Evolutionary conservation across 2,888 invertebrate species (phyloP).

Genomic region (Andrena dorsata): DNA sequence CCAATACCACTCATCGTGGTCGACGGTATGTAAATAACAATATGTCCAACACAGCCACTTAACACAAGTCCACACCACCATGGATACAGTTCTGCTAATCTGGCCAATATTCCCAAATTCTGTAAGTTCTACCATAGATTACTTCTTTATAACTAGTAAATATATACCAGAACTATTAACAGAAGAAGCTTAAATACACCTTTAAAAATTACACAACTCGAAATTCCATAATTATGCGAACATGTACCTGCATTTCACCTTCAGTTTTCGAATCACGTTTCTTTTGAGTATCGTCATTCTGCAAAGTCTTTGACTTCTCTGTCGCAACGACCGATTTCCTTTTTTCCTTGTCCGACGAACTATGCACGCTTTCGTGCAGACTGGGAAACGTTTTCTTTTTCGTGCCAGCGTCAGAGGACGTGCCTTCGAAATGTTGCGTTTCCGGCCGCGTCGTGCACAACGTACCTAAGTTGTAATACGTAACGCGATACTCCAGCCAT

Average conservation of each 20-base stretch:
- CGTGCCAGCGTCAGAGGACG: constrained; percentile 77
- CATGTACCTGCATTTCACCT: constrained; percentile 71
- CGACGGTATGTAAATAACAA: constrained; percentile 88
- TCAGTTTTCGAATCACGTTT: constrained; percentile 69
- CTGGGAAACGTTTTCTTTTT: constrained; percentile 82
- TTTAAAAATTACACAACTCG: neutral
- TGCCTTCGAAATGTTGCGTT: constrained; percentile 75
- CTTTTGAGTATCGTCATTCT: constrained; percentile 65
- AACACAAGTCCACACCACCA: constrained; percentile 87
- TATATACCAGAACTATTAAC: constrained; percentile 5
- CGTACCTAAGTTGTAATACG: constrained; percentile 76
- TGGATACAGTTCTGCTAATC: constrained; percentile 85
- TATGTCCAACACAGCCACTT: constrained; percentile 87
- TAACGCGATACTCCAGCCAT: constrained; percentile 88
- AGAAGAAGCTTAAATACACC: constrained; percentile 1
- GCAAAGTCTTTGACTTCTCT: constrained; percentile 75
- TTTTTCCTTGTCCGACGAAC: constrained; percentile 83
- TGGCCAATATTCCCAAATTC: constrained; percentile 77
- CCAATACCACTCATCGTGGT: constrained; percentile 85
- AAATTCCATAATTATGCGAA: constrained; percentile 14
- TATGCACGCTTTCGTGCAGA: constrained; percentile 83
- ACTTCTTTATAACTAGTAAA: constrained; percentile 50
- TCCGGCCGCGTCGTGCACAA: constrained; percentile 63
- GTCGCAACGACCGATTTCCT: constrained; percentile 71
- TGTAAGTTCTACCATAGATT: constrained; percentile 70